These are phyloP conservation scores for Liparis tanakae DNA, from an alignment of 2,797 vertebrate genomes.

Conservation along the genomic window DNA sequence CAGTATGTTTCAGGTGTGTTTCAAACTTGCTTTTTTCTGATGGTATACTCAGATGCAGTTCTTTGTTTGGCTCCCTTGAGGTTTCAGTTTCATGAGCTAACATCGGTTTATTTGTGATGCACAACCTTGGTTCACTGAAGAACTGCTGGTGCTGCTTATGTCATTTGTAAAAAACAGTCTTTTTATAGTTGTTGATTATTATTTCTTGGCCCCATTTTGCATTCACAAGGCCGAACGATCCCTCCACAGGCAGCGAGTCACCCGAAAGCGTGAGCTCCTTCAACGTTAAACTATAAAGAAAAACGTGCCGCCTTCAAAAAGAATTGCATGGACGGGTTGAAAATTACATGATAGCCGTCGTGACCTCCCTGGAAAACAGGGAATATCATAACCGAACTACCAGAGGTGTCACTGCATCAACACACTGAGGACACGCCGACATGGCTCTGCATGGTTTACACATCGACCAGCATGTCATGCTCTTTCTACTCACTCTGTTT, in stretches of 20 bases:
- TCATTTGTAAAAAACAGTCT: not conserved
- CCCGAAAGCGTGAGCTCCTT: slow-evolving; percentile 34
- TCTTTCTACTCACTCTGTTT: not conserved
- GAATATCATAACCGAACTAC: not conserved
- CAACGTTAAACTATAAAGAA: slow-evolving; percentile 66
- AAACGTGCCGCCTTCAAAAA: slow-evolving; percentile 31
- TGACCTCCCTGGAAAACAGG: not conserved
- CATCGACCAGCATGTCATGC: not conserved
- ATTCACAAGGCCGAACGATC: slow-evolving; percentile 29
- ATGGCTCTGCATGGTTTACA: slow-evolving; percentile 1
- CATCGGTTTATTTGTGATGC: slow-evolving; percentile 2
- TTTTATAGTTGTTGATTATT: slow-evolving; percentile 17
- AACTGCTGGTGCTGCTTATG: slow-evolving; percentile 21
- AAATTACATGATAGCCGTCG: not conserved
- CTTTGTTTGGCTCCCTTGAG: slow-evolving; percentile 18
- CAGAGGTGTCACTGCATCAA: not conserved
- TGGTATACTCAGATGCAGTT: slow-evolving; percentile 2
- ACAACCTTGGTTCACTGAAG: slow-evolving; percentile 22
- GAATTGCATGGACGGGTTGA: not conserved
- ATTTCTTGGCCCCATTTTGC: slow-evolving; percentile 17
- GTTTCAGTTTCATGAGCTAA: slow-evolving; percentile 5
- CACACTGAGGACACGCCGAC: not conserved
- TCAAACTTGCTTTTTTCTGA: slow-evolving; percentile 4
- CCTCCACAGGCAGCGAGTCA: slow-evolving; percentile 50
- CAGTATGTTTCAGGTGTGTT: not conserved